Base-by-base conservation (phyloP, 2,797 vertebrate species). In the Mormyrus proboscirostris region DNA sequence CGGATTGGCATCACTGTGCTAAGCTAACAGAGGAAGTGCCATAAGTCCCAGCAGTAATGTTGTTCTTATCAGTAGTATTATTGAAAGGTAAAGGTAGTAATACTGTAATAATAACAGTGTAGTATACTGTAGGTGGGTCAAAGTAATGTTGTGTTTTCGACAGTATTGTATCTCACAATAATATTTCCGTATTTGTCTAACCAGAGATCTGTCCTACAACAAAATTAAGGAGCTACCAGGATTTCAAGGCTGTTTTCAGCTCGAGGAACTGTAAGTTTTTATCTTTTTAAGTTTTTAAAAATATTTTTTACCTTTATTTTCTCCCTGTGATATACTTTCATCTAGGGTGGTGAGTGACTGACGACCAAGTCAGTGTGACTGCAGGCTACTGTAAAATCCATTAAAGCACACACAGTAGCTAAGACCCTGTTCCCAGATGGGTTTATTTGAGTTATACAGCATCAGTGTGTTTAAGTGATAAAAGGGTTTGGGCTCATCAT, bases 161-260 rank as follows among this genome's bases (percentile, higher is more conserved):
- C 16, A 57, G 51, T 87, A 57, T 33, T 51, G 25, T 9, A 51
- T 33, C 51, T 55, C 53, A 86, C 12, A 12, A 19, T 55, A 16
- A 86, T 33, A 41, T 51, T 86, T 10, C 29, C 19, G 29, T 19
- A 57, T 57, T n/a, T 44, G 29, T 57, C 86, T 59, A 57, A 92
- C 88, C 92, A 97, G 96, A 94, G 96, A 97, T 87, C 94, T 97
- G 89, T 96, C 96, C 90, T 96, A 97, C 8, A 96, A 96, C 88
- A 94, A 91, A 84, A 95, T 97, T 93, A 95, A 94, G 84, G 94
- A 95, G 14, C 94, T 96, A 49, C 93, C 95, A 38, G 95, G 94
- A 92, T 96, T 97, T 92, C 94, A 94, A 82, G 95, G 95, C 65
- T 97, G 96, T 89, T 91, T 92, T 38, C 92, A 93, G 29, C 93